Base-by-base conservation (phyloP, 2,888 invertebrate species). In the Machimus atricapillus region DNA sequence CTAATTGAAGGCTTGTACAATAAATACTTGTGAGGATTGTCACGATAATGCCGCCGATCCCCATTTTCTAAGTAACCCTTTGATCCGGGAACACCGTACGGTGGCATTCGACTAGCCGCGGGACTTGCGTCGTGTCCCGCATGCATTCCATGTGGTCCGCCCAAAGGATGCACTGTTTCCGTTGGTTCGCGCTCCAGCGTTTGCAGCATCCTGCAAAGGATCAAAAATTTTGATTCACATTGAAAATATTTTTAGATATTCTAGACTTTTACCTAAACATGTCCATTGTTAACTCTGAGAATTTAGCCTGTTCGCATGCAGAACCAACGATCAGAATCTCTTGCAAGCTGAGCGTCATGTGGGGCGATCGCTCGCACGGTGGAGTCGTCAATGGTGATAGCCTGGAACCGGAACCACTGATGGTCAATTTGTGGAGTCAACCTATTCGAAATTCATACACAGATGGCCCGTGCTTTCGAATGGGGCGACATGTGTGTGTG, bases 1-100 rank as follows among this genome's bases (percentile, higher is more conserved):
- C 96, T 97, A 90, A 98, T 96, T 83, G 98, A 97, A 87, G 99
- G 99, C 93, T 98, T 98, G 94, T 97, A 99, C 90, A 99, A 94
- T 90, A 99, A 94, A 94, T 98, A 98, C 93, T 99, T 99, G 94
- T 98, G 98, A 73, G 98, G 98, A 94, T 98, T 99, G 93, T 97
- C 97, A 91, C 97, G 94, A 91, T 95, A 95, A 87, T 94, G 93
- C 87, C 95, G 94, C 90, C 93, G 92, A 89, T 95, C 95, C 56
- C 96, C 96, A 92, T 96, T 96, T 92, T 97, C 96, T 90, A 95
- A 93, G 90, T 95, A 95, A 85, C 93, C 93, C 88, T 93, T 93
- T 85, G 93, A 93, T 88, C 93, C 93, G 52, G 94, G 94, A 46
- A 92, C 92, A 93, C 95, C 94, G 88, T 93, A 93, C 89, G 93